Evolutionary conservation across 2,888 invertebrate species (phyloP).

Genomic region (Drosophila engyochracea): DNA sequence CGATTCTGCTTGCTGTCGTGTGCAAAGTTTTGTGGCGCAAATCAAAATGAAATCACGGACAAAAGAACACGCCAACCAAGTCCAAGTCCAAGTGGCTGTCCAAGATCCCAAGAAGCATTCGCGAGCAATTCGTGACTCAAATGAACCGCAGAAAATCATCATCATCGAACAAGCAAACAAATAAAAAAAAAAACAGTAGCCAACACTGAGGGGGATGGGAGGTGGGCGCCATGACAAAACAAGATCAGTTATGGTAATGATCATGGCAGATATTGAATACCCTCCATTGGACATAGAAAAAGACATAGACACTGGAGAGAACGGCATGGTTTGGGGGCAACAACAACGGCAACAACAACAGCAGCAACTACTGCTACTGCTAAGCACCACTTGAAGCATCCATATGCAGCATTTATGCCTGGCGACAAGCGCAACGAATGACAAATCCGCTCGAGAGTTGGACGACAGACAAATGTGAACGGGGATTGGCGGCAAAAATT

Average conservation of each 20-base stretch:
- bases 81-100: conserved; percentile 61
- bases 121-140: conserved; percentile 78
- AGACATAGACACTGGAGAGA: conserved; percentile 32
- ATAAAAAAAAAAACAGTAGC: conserved; percentile 41
- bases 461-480: conserved; percentile 55
- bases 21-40: conserved; percentile 67
- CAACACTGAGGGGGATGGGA: conserved; percentile 11
- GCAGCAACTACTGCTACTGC: conserved; percentile 8
- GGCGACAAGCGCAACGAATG: conserved; percentile 50
- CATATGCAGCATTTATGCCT: conserved; percentile 17
- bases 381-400: conserved; percentile 46
- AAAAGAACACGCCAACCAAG: conserved; percentile 70
- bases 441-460: conserved; percentile 64
- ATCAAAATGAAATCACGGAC: conserved; percentile 77
- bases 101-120: conserved; percentile 57
- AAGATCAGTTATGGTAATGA: conserved; percentile 80
- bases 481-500: conserved; percentile 80
- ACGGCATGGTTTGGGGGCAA: conserved; percentile 20
- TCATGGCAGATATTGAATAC: conserved; percentile 68
- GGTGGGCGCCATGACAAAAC: conserved; percentile 69
- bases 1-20: conserved; percentile 72
- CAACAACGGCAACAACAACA: not conserved
- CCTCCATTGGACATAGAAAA: conserved; percentile 37
- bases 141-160: conserved; percentile 80
- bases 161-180: conserved; percentile 36